Evolutionary conservation across 2,113 vertebrate genomes (phyloP).

Genomic region (Chascanopsetta lugubris): DNA sequence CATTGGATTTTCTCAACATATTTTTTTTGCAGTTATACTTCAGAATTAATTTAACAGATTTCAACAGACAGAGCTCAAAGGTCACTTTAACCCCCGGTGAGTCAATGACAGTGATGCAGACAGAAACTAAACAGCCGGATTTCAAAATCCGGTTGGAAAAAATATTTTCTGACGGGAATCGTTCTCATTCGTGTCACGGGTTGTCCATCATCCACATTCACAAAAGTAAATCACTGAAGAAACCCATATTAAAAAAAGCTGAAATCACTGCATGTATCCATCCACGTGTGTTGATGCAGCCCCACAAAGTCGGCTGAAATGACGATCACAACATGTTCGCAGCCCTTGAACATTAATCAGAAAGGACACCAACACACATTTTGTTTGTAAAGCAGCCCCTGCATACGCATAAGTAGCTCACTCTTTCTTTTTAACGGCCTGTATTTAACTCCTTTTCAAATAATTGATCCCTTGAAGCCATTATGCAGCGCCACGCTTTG

Average conservation of each 20-base stretch:
- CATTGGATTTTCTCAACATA: too few relatives aligned
- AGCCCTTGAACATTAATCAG: too few relatives aligned
- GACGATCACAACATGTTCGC: background rate
- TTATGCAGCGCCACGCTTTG: conserved; percentile 45
- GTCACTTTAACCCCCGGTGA: too few relatives aligned
- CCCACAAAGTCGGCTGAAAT: too few relatives aligned
- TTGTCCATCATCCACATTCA: background rate
- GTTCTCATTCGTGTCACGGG: background rate
- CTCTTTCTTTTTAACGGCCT: conserved; percentile 23
- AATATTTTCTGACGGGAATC: too few relatives aligned
- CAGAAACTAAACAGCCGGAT: too few relatives aligned
- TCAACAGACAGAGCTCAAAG: too few relatives aligned
- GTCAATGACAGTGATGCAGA: too few relatives aligned
- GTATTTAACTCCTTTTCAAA: conserved; percentile 19
- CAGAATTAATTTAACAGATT: too few relatives aligned
- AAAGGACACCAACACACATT: background rate
- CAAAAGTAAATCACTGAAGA: background rate
- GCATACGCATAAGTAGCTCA: conserved; percentile 27
- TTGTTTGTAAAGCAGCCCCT: background rate
- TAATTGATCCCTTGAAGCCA: conserved; percentile 25
- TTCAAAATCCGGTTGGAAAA: too few relatives aligned
- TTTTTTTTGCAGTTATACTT: too few relatives aligned
- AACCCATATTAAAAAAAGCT: background rate
- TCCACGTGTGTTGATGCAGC: too few relatives aligned
- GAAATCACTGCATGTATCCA: background rate